phyloP scores from a whole-genome alignment of 2,888 invertebrate genomes.

The Meteorus cinctellus region DNA sequence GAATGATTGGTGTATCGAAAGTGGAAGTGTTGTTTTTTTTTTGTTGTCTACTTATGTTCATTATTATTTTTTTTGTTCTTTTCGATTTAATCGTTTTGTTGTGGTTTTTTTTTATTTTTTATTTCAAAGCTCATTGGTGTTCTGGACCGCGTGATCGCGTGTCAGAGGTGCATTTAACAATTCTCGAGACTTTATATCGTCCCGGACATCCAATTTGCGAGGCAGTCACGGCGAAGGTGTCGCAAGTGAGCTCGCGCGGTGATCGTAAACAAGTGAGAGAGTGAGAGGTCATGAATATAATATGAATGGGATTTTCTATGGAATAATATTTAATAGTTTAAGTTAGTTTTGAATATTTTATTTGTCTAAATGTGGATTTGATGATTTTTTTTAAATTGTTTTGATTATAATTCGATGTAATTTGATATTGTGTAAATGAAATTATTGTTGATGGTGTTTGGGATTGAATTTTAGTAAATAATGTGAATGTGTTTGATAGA shows the following conservation, averaged over 20 bases:
- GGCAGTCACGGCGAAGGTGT: constrained; percentile 45
- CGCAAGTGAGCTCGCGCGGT: not conserved
- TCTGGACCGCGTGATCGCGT: constrained; percentile 46
- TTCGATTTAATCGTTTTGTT: constrained; percentile 41
- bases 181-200: constrained; percentile 51
- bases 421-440: no score
- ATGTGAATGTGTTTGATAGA: no score
- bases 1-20: not conserved
- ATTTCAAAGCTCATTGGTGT: constrained; percentile 43
- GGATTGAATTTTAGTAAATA: no score
- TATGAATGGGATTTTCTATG: not conserved
- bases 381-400: no score
- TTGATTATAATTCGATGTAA: no score
- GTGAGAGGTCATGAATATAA: not conserved
- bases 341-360: no score
- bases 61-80: constrained; percentile 33
- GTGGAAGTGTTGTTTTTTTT: constrained; percentile 6
- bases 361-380: no score
- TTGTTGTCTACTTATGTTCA: constrained; percentile 20
- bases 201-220: constrained; percentile 54
- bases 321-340: not conserved
- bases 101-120: constrained; percentile 36
- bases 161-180: constrained; percentile 55
- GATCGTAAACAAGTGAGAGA: not conserved
- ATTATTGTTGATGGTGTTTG: no score